Conservation (phyloP, 2,113 vertebrate species). For the Oceanites oceanicus region DNA sequence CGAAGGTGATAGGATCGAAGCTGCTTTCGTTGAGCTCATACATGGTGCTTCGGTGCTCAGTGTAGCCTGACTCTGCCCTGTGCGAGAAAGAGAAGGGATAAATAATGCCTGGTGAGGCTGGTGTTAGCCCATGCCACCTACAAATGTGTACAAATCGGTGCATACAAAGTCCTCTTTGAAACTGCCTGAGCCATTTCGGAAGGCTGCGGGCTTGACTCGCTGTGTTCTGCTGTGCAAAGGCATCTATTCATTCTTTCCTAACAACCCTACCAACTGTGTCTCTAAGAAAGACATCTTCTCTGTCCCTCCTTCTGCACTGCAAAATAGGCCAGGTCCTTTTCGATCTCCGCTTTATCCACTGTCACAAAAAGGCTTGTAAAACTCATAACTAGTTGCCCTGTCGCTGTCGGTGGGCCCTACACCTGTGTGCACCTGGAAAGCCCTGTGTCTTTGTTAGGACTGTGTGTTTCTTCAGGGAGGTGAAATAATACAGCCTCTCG, state of each 20-base stretch:
- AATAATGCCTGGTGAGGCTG: fast-evolving
- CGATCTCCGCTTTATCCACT: background rate
- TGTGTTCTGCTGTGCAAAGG: background rate
- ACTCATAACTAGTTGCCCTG: background rate
- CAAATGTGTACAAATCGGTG: fast-evolving
- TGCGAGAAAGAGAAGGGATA: background rate
- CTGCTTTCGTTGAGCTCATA: slow-evolving; percentile 39
- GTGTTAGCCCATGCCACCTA: fast-evolving
- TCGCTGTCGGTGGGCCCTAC: fast-evolving
- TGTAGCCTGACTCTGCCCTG: background rate
- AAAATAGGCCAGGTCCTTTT: background rate
- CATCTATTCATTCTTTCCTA: background rate
- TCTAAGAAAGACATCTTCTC: background rate
- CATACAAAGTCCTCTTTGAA: fast-evolving
- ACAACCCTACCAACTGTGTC: background rate
- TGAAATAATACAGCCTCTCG: background rate
- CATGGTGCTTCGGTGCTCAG: background rate
- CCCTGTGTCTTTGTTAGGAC: fast-evolving
- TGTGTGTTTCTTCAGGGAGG: background rate
- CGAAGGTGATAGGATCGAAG: slow-evolving; percentile 62
- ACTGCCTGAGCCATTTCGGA: background rate
- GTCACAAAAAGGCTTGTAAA: background rate
- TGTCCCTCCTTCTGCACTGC: background rate
- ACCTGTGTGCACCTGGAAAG: background rate
- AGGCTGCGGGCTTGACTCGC: fast-evolving